Percentiles rank a stretch among this genome's conserved stretches.
phyloP scores from a whole-genome alignment of 2,888 invertebrate species.

The Conomelus anceps region DNA sequence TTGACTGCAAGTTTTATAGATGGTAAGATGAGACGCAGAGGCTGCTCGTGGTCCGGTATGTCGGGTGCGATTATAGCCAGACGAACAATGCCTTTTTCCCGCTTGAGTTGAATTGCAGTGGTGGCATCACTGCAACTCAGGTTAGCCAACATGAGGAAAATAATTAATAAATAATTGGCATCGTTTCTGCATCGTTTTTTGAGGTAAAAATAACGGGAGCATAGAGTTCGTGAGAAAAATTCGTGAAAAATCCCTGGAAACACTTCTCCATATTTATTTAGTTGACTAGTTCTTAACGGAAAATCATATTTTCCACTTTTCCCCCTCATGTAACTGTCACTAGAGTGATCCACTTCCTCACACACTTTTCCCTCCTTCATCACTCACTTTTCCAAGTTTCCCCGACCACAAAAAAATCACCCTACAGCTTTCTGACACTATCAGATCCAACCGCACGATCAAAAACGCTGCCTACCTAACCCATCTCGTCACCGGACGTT shows the following conservation, averaged over 20 bases:
- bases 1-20: slow-evolving; percentile 62
- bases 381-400: not conserved
- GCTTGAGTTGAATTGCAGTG: not conserved
- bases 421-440: not conserved
- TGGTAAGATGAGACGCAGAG: slow-evolving; percentile 59
- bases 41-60: slow-evolving; percentile 52
- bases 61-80: slow-evolving; percentile 59
- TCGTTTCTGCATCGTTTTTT: not conserved
- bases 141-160: not conserved
- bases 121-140: not conserved
- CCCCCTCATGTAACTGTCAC: not conserved
- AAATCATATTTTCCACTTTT: not conserved
- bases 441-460: not conserved
- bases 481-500: not conserved
- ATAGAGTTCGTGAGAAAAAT: not conserved
- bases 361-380: not conserved
- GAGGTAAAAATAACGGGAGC: not conserved
- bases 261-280: not conserved
- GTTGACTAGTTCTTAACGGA: not conserved
- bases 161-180: not conserved
- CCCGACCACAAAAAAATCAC: not conserved
- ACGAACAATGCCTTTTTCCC: slow-evolving; percentile 41
- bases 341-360: not conserved
- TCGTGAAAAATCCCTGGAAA: not conserved
- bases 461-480: not conserved